phyloP scores from a whole-genome alignment of 2,113 vertebrate genomes.

The Amphiprion percula region DNA sequence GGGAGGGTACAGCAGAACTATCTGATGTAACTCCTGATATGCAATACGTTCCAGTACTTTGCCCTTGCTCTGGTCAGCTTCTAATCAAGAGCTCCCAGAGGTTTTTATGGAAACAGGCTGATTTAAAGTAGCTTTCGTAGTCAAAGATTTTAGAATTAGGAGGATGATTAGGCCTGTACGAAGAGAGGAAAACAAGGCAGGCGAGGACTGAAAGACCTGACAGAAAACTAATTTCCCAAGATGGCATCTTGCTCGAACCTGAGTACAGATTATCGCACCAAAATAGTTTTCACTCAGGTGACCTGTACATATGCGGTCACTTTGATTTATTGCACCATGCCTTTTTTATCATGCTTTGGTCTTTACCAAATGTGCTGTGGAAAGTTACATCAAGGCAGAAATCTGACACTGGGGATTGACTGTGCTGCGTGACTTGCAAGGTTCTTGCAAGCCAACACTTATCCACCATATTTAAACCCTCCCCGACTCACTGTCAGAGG shows the following conservation, averaged over 20 bases:
- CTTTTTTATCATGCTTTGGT: background rate
- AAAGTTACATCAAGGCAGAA: constrained; percentile 67
- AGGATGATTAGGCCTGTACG: background rate
- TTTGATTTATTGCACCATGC: background rate
- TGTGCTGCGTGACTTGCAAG: constrained; percentile 50
- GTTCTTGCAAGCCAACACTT: constrained; percentile 55
- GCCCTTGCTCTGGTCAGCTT: constrained; percentile 12
- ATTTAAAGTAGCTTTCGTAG: background rate
- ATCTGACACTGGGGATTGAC: constrained; percentile 66
- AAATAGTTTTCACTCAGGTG: background rate
- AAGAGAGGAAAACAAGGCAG: background rate
- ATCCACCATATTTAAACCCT: constrained; percentile 45
- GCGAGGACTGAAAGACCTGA: background rate
- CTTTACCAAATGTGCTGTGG: constrained; percentile 20
- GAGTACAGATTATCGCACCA: background rate
- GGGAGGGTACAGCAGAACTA: constrained; percentile 9
- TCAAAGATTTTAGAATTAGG: background rate
- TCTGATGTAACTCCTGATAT: constrained; percentile 3
- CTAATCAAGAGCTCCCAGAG: background rate
- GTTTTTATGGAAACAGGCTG: background rate
- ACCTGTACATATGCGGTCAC: background rate
- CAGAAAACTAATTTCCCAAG: background rate
- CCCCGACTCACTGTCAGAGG: background rate
- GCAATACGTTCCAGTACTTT: background rate
- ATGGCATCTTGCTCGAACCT: background rate